A percentile compares a stretch with the other conserved stretches of the same genome.
These are phyloP conservation scores for Empidonax alnorum DNA, from an alignment of 2,113 vertebrate genomes.

Conservation along the genomic window DNA sequence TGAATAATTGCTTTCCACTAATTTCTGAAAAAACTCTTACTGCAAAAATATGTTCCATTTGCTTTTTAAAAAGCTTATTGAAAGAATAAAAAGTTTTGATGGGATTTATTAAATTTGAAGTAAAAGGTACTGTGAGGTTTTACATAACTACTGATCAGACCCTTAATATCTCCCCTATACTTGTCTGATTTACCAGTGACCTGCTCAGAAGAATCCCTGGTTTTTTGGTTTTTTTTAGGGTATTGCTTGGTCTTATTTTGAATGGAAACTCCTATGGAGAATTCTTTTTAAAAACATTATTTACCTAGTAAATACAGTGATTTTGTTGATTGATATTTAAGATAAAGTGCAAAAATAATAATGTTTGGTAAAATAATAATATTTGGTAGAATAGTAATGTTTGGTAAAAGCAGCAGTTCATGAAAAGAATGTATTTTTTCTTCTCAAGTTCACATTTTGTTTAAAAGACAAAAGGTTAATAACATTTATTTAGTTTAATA, in stretches of 20 bases:
- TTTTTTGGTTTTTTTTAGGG: not conserved
- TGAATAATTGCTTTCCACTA: conserved; percentile 18
- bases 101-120: not conserved
- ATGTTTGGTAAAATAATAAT: not conserved
- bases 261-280: not conserved
- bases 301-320: not conserved
- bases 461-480: conserved; percentile 29
- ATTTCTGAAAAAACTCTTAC: not conserved
- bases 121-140: not conserved
- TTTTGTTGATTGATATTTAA: not conserved
- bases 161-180: not conserved
- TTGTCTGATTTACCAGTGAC: not conserved
- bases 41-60: not conserved
- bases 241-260: not conserved
- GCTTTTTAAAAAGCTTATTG: not conserved
- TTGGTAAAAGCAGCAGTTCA: not conserved
- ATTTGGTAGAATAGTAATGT: not conserved
- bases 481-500: conserved; percentile 18
- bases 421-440: not conserved
- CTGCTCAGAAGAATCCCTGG: not conserved
- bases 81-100: not conserved
- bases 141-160: not conserved
- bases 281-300: not conserved
- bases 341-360: not conserved
- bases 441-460: not conserved